phyloP scores from a whole-genome alignment of 2,113 vertebrate genomes.

The Psilopsiagon aymara region DNA sequence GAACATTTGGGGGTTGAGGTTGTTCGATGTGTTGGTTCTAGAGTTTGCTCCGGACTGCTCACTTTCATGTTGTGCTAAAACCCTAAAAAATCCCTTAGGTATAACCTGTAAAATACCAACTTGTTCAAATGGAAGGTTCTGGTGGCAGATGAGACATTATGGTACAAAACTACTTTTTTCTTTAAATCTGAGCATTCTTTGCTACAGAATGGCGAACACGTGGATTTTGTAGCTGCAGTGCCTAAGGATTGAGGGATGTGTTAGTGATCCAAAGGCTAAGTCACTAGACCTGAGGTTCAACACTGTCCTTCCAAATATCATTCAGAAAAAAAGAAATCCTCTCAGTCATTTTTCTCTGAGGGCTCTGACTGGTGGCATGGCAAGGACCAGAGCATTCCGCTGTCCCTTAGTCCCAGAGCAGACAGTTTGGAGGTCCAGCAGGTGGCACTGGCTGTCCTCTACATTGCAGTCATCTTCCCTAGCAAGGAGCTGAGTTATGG shows the following conservation, averaged over 20 bases:
- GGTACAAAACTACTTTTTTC: background rate
- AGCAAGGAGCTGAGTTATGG: fast-evolving
- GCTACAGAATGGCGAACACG: background rate
- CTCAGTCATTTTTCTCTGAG: background rate
- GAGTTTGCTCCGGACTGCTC: background rate
- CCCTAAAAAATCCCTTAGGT: background rate
- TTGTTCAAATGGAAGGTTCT: background rate
- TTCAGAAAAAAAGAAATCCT: background rate
- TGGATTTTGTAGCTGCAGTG: background rate
- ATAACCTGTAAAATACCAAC: background rate
- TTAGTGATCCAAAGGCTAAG: background rate
- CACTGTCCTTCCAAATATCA: background rate
- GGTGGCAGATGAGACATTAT: background rate
- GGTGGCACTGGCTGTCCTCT: background rate
- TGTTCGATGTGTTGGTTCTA: background rate
- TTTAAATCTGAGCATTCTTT: background rate
- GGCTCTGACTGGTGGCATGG: background rate
- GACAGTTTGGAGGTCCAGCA: background rate
- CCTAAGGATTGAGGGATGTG: background rate
- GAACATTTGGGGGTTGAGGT: background rate
- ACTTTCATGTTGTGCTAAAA: background rate
- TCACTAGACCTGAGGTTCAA: background rate
- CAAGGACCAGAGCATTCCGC: fast-evolving
- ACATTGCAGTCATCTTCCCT: fast-evolving
- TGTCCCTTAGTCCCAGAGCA: fast-evolving